These are phyloP conservation scores for Thaleichthys pacificus DNA, from an alignment of 2,797 vertebrate genomes.

Conservation along the genomic window DNA sequence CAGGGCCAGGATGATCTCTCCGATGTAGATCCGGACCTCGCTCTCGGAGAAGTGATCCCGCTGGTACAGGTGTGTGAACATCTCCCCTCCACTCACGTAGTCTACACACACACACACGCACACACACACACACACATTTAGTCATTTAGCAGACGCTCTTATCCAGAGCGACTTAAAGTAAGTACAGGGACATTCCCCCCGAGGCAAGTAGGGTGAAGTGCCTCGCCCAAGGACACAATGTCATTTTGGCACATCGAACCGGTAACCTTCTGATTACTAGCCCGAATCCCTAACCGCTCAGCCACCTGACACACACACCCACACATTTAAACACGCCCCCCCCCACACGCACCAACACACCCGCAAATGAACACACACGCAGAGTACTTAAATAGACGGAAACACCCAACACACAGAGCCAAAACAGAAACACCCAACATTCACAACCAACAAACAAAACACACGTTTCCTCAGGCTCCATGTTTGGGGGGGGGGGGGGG, in stretches of 20 bases:
- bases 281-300: too few relatives aligned
- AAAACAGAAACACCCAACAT: slow-evolving; percentile 22
- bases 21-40: slow-evolving; percentile 87
- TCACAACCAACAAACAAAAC: slow-evolving; percentile 14
- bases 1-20: slow-evolving; percentile 88
- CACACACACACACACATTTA: slow-evolving; percentile 42
- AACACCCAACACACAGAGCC: slow-evolving; percentile 20
- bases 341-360: slow-evolving; percentile 32
- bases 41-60: slow-evolving; percentile 89
- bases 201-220: too few relatives aligned
- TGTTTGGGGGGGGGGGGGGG: too few relatives aligned
- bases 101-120: slow-evolving; percentile 74
- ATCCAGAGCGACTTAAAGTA: too few relatives aligned
- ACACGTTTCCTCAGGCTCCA: neutral
- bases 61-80: slow-evolving; percentile 94
- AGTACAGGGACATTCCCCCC: too few relatives aligned
- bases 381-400: slow-evolving; percentile 35
- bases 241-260: too few relatives aligned
- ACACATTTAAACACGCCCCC: slow-evolving; percentile 38
- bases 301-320: slow-evolving; percentile 23
- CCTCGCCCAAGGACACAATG: too few relatives aligned
- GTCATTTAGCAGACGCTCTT: too few relatives aligned
- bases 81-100: slow-evolving; percentile 92
- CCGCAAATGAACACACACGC: neutral
- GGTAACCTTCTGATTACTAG: too few relatives aligned